Conservation (phyloP, 2,888 invertebrate genomes). For the Pachymerium ferrugineum region DNA sequence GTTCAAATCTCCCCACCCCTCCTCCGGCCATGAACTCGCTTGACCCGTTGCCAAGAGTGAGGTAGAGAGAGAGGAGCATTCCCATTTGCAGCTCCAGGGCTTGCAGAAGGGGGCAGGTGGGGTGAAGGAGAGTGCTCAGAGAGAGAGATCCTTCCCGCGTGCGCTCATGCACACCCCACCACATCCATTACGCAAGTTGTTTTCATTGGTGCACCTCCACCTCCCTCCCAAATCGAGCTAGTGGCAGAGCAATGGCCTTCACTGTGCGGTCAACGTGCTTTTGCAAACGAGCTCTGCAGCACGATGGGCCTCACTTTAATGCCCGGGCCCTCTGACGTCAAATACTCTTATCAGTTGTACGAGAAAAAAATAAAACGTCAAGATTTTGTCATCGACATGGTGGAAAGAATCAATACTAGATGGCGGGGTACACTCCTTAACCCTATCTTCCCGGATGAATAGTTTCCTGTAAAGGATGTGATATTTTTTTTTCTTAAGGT, state of each 20-base stretch:
- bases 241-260: conserved; percentile 24
- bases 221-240: conserved; percentile 9
- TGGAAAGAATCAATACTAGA: too few relatives aligned
- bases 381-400: too few relatives aligned
- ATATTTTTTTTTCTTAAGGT: not conserved
- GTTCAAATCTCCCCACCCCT: conserved; percentile 16
- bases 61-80: conserved; percentile 19
- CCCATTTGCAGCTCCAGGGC: conserved; percentile 22
- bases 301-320: not conserved
- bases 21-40: conserved; percentile 27
- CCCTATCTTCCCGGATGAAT: conserved; percentile 10
- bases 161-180: conserved; percentile 27
- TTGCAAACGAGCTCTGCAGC: conserved; percentile 9
- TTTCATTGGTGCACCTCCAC: conserved; percentile 20
- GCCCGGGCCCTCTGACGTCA: not conserved
- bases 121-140: not conserved
- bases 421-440: too few relatives aligned
- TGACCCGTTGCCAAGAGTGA: conserved; percentile 22
- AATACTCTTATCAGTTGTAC: not conserved
- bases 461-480: conserved; percentile 1
- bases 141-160: conserved; percentile 23
- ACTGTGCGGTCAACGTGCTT: conserved; percentile 24
- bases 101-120: not conserved
- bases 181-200: conserved; percentile 27
- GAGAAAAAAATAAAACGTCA: too few relatives aligned